Conservation (phyloP, 2,113 vertebrate species). For the Mormyrus lacerda region DNA sequence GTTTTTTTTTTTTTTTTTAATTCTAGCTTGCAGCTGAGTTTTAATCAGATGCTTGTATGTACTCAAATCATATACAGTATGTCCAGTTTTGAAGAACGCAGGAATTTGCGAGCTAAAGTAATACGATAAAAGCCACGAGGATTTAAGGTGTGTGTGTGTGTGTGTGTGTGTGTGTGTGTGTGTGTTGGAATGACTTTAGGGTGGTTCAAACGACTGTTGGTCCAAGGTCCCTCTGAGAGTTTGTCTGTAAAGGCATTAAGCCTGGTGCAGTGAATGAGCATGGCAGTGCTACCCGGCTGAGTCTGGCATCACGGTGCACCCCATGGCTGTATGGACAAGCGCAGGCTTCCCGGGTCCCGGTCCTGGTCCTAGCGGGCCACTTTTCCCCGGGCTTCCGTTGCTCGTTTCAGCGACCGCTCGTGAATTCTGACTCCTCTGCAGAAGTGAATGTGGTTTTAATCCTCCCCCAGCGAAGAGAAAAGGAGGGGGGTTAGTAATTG, state of each 20-base stretch:
- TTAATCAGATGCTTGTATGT: not conserved
- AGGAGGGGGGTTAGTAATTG: not conserved
- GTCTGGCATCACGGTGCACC: not conserved
- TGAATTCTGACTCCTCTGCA: constrained; percentile 1
- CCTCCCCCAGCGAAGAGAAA: not conserved
- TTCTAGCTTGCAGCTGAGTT: not conserved
- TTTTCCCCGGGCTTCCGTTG: not conserved
- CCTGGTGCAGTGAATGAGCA: not conserved
- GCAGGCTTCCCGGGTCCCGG: not conserved
- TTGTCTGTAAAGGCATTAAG: not conserved
- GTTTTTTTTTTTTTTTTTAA: not conserved
- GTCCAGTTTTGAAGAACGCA: not conserved
- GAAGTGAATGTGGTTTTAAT: constrained; percentile 16
- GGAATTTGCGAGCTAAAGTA: not conserved
- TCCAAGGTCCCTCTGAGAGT: not conserved
- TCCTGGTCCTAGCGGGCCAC: not conserved
- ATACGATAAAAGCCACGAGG: not conserved
- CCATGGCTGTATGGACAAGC: not conserved
- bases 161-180: too few species aligned
- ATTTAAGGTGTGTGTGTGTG: not conserved
- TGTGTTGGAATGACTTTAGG: not conserved
- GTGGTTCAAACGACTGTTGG: not conserved
- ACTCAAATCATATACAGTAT: not conserved
- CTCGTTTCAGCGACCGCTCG: not conserved
- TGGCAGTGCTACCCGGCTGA: not conserved